A percentile compares a stretch with the other conserved stretches of the same genome.
phyloP scores from a whole-genome alignment of 2,113 vertebrate genomes.

The Marcusenius ussheri region DNA sequence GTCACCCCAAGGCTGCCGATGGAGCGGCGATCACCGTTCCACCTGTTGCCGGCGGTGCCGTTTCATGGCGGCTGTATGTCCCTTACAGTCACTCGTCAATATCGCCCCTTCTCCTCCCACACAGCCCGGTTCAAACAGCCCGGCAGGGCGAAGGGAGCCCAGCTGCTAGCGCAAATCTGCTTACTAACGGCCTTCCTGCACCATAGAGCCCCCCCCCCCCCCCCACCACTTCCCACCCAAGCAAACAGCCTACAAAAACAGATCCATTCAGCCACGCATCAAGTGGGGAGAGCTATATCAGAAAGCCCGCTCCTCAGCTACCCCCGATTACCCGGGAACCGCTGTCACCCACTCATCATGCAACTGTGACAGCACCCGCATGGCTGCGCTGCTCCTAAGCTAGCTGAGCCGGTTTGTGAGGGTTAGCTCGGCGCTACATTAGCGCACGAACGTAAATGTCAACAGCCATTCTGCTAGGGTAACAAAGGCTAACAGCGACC shows the following conservation, averaged over 20 bases:
- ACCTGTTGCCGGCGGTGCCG: neutral
- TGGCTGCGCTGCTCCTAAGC: no score
- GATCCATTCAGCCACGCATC: constrained; percentile 50
- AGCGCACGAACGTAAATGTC: neutral
- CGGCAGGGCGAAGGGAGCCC: constrained; percentile 47
- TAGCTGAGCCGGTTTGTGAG: neutral
- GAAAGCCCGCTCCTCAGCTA: constrained; percentile 19
- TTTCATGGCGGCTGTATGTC: constrained; percentile 45
- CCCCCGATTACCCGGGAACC: neutral
- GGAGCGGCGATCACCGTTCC: constrained; percentile 39
- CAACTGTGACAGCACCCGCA: neutral
- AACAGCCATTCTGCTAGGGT: neutral
- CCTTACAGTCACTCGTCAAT: constrained; percentile 26
- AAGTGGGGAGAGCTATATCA: constrained; percentile 59
- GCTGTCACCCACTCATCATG: neutral
- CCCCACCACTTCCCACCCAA: neutral
- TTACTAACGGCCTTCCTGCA: constrained; percentile 44
- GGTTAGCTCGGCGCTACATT: neutral
- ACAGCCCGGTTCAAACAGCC: constrained; percentile 40
- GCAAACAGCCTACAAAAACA: constrained; percentile 25
- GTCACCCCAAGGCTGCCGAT: neutral
- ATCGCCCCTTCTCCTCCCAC: constrained; percentile 32
- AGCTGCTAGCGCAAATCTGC: constrained; percentile 53
- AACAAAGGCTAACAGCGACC: neutral
- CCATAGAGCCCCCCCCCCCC: constrained; percentile 37